Evolutionary conservation across 2,797 vertebrate genomes (phyloP), one percentile per base, ranked within the genome.

Genomic region (Typhlichthys eigenmanni): DNA sequence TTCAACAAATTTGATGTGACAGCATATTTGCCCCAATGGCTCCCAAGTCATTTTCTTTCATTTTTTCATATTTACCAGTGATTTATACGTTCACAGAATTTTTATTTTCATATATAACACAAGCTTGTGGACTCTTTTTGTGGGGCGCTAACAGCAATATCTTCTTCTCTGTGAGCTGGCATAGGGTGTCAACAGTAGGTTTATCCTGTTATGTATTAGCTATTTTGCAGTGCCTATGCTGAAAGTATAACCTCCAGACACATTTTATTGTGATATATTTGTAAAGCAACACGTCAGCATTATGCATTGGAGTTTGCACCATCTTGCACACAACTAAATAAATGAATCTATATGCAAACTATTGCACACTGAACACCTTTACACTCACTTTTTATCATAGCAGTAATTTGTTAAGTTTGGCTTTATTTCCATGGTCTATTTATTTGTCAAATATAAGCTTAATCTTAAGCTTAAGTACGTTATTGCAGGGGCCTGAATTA

Each of bases 381-480:
- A 10, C 46, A 8, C 19, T 47, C 14, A 2, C 14, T 63, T 8
- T 32, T 19, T 12, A 19, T 5, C 4, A 19, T 16, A 12, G 46
- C 17, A 62, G 6, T 49, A 48, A 66, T 14, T 50, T 38, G 13
- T 16, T 11, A 45, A 5, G 14, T 60, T 66, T 58, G 47, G 47
- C 48, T 73, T 72, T 49, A 62, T 59, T 62, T 13, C n/a, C 4
- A 1, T 2, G 54, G n/a, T 51, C 11, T 11, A 13, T 45, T 5
- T 51, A 16, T 77, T 70, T 55, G 16, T 51, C 47, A 60, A 38
- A 58, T 48, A 5, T 32, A 57, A 64, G 32, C n/a, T n/a, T n/a
- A n/a, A n/a, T n/a, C n/a, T n/a, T n/a, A n/a, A n/a, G n/a, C n/a
- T n/a, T n/a, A n/a, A n/a, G n/a, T n/a, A n/a, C n/a, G n/a, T n/a